Evolutionary conservation across 2,797 vertebrate genomes (phyloP).

Genomic region (Pseudochaenichthys georgianus): DNA sequence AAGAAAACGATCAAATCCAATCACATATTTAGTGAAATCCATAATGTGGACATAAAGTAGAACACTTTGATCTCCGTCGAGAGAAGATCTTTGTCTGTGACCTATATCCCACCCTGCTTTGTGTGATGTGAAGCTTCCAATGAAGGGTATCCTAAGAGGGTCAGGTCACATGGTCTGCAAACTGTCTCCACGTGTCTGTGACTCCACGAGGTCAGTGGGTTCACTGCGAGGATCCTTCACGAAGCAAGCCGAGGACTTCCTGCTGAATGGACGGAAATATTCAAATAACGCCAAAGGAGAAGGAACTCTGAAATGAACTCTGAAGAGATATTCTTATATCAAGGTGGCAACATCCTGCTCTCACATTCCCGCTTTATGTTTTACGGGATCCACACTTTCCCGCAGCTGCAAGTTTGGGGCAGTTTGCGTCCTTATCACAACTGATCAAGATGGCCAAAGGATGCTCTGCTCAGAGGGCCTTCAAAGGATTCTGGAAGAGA

Average conservation of each 20-base stretch:
- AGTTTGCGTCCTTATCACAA: too few species aligned
- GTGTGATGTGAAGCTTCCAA: not conserved
- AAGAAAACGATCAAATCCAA: too few species aligned
- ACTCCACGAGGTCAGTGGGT: slow-evolving; percentile 1
- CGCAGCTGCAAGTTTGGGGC: too few species aligned
- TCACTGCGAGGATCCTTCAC: not conserved
- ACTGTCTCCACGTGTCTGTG: not conserved
- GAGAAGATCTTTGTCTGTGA: not conserved
- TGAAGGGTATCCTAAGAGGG: slow-evolving; percentile 5
- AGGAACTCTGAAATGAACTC: not conserved
- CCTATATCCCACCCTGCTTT: not conserved
- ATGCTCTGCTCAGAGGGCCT: too few species aligned
- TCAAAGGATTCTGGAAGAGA: too few species aligned
- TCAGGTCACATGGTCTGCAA: not conserved
- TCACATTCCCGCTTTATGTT: too few species aligned
- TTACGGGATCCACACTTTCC: too few species aligned
- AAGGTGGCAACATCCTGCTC: too few species aligned
- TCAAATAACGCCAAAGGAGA: not conserved
- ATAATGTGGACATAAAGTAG: too few species aligned
- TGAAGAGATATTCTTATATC: too few species aligned
- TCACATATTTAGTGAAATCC: too few species aligned
- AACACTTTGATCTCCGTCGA: not conserved
- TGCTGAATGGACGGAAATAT: not conserved
- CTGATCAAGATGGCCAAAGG: too few species aligned
- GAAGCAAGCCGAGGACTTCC: not conserved